Percentiles rank a stretch among this genome's conserved stretches.
phyloP scores from a whole-genome alignment of 1,140 invertebrate species.

The Potamilus streckersoni region DNA sequence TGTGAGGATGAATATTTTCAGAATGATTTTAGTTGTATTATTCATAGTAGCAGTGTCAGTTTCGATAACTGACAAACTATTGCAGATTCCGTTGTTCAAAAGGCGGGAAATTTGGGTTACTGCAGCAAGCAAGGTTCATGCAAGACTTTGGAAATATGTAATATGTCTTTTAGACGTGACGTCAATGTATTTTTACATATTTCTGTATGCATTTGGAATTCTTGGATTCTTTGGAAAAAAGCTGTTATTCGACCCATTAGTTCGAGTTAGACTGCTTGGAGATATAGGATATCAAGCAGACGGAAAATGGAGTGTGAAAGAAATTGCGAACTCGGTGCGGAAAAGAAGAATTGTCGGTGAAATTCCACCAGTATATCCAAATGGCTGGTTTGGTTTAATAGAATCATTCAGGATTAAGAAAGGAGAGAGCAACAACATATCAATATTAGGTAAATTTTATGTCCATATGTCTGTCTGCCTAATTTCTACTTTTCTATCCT shows the following conservation, averaged over 20 bases:
- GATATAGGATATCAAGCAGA: conserved; percentile 69
- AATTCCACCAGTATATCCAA: no score
- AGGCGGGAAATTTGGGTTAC: conserved; percentile 53
- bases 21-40: background rate
- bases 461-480: no score
- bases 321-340: conserved; percentile 67
- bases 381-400: no score
- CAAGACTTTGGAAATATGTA: conserved; percentile 19
- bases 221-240: conserved; percentile 36
- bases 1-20: no score
- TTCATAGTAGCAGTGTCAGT: conserved; percentile 35
- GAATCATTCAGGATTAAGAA: no score
- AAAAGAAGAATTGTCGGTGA: no score
- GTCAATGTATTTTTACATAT: conserved; percentile 36
- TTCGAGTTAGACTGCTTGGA: conserved; percentile 59
- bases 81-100: conserved; percentile 46
- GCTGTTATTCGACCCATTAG: conserved; percentile 50
- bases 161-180: conserved; percentile 33
- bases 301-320: conserved; percentile 55
- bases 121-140: conserved; percentile 26
- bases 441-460: conserved; percentile 75
- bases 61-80: conserved; percentile 38
- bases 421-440: conserved; percentile 74
- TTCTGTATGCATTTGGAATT: conserved; percentile 7
- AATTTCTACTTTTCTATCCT: no score